Percentiles rank a stretch among this genome's conserved stretches.
Evolutionary conservation across 30 jellyfish, hydroid and myxozoan species (phyloP).

Genomic region (Aurelia aurita): DNA sequence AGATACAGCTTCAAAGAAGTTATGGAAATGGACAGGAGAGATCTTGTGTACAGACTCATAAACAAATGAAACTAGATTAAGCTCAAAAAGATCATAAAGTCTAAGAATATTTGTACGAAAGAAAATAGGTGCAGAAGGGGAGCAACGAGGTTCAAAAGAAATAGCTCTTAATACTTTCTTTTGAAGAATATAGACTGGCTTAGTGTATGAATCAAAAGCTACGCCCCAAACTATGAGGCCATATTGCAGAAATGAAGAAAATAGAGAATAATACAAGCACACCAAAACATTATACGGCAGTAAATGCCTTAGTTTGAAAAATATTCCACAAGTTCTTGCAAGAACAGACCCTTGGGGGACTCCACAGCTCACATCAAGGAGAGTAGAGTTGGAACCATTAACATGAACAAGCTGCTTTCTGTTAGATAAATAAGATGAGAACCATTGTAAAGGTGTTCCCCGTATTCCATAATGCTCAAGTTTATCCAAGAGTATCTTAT

Average conservation of each 20-base stretch:
- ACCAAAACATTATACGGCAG: slow-evolving; percentile 5
- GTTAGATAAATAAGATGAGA: too few species aligned
- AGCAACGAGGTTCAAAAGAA: slow-evolving; percentile 4
- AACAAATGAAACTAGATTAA: too few species aligned
- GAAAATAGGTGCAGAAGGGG: slow-evolving; percentile 12
- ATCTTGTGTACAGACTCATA: too few species aligned
- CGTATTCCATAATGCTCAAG: too few species aligned
- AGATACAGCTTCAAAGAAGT: too few species aligned
- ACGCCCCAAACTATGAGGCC: slow-evolving; percentile 7
- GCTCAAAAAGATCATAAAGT: too few species aligned
- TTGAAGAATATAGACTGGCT: slow-evolving; percentile 5
- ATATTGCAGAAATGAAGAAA: slow-evolving; percentile 18
- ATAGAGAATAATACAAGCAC: slow-evolving; percentile 18
- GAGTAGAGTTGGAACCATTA: too few species aligned
- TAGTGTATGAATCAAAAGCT: neutral
- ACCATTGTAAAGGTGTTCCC: too few species aligned
- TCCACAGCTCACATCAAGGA: slow-evolving; percentile 5
- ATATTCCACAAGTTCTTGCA: slow-evolving; percentile 34
- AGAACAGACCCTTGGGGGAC: neutral
- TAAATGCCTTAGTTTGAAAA: slow-evolving; percentile 14
- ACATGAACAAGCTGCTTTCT: too few species aligned
- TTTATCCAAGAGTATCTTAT: too few species aligned
- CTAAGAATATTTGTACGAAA: neutral
- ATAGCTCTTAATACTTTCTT: slow-evolving; percentile 14
- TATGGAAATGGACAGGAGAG: too few species aligned